Percentiles rank a stretch among this genome's conserved stretches.
Evolutionary conservation across 2,888 invertebrate genomes (phyloP).

Genomic region (Sphinx pinastri): DNA sequence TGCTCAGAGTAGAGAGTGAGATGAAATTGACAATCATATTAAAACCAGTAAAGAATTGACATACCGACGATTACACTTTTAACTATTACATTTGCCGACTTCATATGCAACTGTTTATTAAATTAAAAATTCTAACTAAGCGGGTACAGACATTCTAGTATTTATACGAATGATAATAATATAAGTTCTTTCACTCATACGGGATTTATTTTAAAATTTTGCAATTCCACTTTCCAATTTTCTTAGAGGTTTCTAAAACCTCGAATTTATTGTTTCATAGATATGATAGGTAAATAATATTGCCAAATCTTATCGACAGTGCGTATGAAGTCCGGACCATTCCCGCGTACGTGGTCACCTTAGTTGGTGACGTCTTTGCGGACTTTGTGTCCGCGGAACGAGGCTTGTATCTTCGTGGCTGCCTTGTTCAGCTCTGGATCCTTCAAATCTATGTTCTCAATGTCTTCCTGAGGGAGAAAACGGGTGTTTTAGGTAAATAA

Average conservation of each 20-base stretch:
- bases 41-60: constrained; percentile 41
- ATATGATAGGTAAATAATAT: background rate
- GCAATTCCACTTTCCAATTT: background rate
- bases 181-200: background rate
- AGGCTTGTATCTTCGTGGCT: constrained; percentile 96
- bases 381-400: constrained; percentile 95
- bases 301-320: background rate
- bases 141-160: background rate
- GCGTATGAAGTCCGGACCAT: constrained; percentile 57
- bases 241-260: background rate
- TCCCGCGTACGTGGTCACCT: constrained; percentile 51
- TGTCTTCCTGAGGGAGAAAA: constrained; percentile 84
- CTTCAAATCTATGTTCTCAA: constrained; percentile 92
- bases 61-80: constrained; percentile 45
- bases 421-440: constrained; percentile 95
- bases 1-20: constrained; percentile 35
- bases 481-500: background rate
- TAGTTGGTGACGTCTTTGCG: constrained; percentile 88
- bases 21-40: constrained; percentile 28
- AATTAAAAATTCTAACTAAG: background rate
- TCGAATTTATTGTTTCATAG: background rate
- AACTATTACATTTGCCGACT: constrained; percentile 23
- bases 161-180: background rate
- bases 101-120: constrained; percentile 26
- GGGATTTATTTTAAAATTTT: background rate